phyloP scores from a whole-genome alignment of 2,113 vertebrate genomes.

The Otolemur garnettii region DNA sequence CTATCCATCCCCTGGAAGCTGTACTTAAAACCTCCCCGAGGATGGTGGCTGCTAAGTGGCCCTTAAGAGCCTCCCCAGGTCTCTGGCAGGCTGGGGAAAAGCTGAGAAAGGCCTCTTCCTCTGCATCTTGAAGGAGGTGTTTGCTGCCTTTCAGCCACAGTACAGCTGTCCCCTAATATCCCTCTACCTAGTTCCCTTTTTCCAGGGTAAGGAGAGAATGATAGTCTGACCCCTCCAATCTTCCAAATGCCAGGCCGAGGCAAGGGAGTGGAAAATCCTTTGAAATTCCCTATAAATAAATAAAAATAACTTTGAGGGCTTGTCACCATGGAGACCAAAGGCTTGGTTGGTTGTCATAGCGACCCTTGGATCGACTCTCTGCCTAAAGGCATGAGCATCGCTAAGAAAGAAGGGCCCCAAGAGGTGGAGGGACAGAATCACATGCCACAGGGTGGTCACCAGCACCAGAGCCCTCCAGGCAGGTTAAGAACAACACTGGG shows the following conservation, averaged over 20 bases:
- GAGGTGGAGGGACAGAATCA: not conserved
- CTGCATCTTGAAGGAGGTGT: not conserved
- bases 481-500: not conserved
- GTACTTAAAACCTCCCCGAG: not conserved
- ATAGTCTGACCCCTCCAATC: not conserved
- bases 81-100: not conserved
- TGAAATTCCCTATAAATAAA: conserved; percentile 80
- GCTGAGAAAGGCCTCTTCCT: not conserved
- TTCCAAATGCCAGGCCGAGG: conserved; percentile 39
- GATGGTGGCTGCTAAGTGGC: not conserved
- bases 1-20: not conserved
- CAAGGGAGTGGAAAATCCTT: conserved; percentile 67
- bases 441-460: not conserved
- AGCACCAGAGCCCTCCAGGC: not conserved
- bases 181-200: not conserved
- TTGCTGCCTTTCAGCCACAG: not conserved
- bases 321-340: conserved; percentile 76
- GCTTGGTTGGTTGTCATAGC: conserved; percentile 76
- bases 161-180: not conserved
- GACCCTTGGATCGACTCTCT: conserved; percentile 51
- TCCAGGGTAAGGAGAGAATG: not conserved
- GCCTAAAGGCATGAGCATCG: conserved; percentile 29
- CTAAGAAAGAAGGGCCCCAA: conserved; percentile 18
- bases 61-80: not conserved
- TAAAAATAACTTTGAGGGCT: conserved; percentile 73